These are phyloP conservation scores for Druon quercuslanigerum DNA, from an alignment of 1,140 invertebrate genomes.

Conservation along the genomic window DNA sequence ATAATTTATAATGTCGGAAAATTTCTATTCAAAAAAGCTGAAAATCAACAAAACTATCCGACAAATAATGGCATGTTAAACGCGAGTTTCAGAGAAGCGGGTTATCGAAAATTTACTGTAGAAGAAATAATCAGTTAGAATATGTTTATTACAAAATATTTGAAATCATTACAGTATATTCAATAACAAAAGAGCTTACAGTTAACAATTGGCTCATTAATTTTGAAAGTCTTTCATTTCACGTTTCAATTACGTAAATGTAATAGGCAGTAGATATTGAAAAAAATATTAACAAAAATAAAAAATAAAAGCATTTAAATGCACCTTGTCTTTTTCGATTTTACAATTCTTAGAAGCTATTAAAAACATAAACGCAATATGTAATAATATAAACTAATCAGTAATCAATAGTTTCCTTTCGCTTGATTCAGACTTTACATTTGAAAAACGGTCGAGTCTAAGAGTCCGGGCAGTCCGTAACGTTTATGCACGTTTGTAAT, in stretches of 20 bases:
- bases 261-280: slow-evolving; percentile 23
- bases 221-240: background rate
- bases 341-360: slow-evolving; percentile 6
- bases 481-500: too few species aligned
- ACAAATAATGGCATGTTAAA: too few species aligned
- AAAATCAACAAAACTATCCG: slow-evolving; percentile 42
- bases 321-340: slow-evolving; percentile 8
- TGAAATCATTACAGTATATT: slow-evolving; percentile 47
- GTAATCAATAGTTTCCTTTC: too few species aligned
- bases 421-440: too few species aligned
- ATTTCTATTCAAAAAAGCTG: background rate
- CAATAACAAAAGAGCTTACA: background rate
- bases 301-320: slow-evolving; percentile 29
- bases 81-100: background rate
- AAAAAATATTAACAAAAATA: slow-evolving; percentile 17
- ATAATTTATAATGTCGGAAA: too few species aligned
- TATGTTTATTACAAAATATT: slow-evolving; percentile 72
- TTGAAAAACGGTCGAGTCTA: too few species aligned
- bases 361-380: too few species aligned
- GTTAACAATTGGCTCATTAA: background rate
- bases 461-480: too few species aligned
- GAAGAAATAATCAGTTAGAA: slow-evolving; percentile 50
- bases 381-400: too few species aligned
- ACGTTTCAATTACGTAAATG: slow-evolving; percentile 11
- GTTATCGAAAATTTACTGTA: slow-evolving; percentile 34